Conservation (phyloP, 2,797 vertebrate species). For the Enteromius afrohamiltoni region DNA sequence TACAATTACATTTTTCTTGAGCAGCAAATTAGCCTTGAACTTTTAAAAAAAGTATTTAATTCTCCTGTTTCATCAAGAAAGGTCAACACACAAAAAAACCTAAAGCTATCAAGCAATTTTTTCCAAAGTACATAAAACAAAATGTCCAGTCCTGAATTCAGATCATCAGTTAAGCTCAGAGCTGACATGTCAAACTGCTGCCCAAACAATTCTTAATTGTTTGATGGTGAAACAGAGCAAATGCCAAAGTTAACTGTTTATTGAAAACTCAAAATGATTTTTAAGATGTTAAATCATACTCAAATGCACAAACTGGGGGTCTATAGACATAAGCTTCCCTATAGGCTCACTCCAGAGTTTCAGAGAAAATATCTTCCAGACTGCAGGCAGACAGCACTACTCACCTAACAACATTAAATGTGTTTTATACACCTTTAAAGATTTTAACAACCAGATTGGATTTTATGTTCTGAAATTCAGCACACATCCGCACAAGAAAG, state of each 20-base stretch:
- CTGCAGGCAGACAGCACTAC: not conserved
- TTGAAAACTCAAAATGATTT: not conserved
- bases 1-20: not conserved
- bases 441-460: not conserved
- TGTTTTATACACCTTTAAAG: not conserved
- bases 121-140: not conserved
- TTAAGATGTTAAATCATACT: not conserved
- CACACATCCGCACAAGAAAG: not conserved
- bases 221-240: not conserved
- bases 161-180: not conserved
- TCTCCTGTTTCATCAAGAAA: not conserved
- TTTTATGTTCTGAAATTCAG: conserved; percentile 2
- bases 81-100: not conserved
- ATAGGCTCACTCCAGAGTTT: not conserved
- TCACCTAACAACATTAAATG: not conserved
- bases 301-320: not conserved
- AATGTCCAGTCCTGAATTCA: not conserved
- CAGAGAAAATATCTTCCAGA: not conserved
- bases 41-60: not conserved
- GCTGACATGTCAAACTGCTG: not conserved
- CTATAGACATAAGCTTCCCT: not conserved
- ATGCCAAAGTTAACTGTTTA: not conserved
- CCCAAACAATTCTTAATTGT: not conserved
- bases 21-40: not conserved
- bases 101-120: not conserved